phyloP scores from a whole-genome alignment of 2,113 vertebrate species.

The Perognathus longimembris region DNA sequence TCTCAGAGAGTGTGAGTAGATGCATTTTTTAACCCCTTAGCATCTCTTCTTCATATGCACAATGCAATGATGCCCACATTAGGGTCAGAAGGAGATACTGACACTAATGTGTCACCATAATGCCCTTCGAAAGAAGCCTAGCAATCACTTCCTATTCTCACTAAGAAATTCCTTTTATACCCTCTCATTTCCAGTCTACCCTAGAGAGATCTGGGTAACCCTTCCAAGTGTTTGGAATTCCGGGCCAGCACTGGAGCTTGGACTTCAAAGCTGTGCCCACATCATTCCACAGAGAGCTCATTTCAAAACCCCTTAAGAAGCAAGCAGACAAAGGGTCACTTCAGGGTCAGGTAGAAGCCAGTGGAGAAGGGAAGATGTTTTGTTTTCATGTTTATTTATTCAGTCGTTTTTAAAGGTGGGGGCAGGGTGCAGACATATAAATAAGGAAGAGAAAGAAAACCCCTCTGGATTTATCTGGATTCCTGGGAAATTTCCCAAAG shows the following conservation, averaged over 20 bases:
- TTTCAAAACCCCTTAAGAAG: slow-evolving; percentile 82
- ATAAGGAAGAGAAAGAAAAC: slow-evolving; percentile 69
- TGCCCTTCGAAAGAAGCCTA: too few species aligned
- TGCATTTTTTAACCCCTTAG: background rate
- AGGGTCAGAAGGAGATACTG: rapidly evolving
- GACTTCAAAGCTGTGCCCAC: slow-evolving; percentile 78
- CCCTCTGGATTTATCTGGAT: slow-evolving; percentile 78
- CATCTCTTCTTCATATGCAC: background rate
- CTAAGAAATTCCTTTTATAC: background rate
- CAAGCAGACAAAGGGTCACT: slow-evolving; percentile 78
- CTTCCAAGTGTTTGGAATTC: slow-evolving; percentile 74
- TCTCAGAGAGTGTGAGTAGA: rapidly evolving
- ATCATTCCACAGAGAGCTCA: slow-evolving; percentile 69
- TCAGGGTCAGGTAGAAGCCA: slow-evolving; percentile 82
- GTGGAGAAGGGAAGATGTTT: slow-evolving; percentile 73
- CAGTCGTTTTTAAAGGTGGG: slow-evolving; percentile 74
- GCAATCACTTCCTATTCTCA: background rate
- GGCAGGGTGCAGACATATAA: slow-evolving; percentile 4
- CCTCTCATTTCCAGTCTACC: background rate
- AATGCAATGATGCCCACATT: too few species aligned
- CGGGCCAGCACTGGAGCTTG: slow-evolving; percentile 28
- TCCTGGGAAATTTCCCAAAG: slow-evolving; percentile 83
- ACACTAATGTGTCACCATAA: background rate
- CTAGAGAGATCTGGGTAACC: background rate
- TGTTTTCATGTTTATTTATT: slow-evolving; percentile 73